A percentile compares a stretch with the other conserved stretches of the same genome.
Conservation (phyloP, 1,140 invertebrate species). For the Aphis craccivora region DNA sequence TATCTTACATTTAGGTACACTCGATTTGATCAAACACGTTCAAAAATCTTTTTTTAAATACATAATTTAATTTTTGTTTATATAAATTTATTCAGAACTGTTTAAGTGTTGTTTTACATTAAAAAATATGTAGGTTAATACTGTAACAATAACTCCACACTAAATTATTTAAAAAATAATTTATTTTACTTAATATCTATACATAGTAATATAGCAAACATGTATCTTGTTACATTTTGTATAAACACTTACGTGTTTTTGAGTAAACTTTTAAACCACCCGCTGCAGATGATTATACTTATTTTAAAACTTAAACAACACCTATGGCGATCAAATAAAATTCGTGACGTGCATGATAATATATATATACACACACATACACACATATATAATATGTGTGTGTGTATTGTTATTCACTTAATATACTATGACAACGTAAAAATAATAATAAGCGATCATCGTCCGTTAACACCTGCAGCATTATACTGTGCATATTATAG, state of each 20-base stretch:
- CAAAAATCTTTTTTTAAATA: background rate
- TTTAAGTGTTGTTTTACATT: background rate
- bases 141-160: background rate
- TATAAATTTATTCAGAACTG: background rate
- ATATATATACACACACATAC: no score
- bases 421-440: background rate
- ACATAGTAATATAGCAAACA: background rate
- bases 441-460: background rate
- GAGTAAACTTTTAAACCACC: background rate
- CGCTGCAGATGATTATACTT: background rate
- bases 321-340: background rate
- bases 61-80: background rate
- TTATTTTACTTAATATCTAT: background rate
- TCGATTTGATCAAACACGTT: background rate
- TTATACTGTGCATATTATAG: background rate
- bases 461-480: background rate
- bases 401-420: background rate
- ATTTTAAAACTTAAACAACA: background rate
- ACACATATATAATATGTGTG: no score
- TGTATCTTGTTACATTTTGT: background rate
- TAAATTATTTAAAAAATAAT: background rate
- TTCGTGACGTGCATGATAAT: background rate
- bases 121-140: background rate
- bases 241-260: background rate
- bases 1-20: background rate